Evolutionary conservation across 2,113 vertebrate genomes (phyloP), one percentile per base, ranked within the genome.

Genomic region (Gavia stellata): DNA sequence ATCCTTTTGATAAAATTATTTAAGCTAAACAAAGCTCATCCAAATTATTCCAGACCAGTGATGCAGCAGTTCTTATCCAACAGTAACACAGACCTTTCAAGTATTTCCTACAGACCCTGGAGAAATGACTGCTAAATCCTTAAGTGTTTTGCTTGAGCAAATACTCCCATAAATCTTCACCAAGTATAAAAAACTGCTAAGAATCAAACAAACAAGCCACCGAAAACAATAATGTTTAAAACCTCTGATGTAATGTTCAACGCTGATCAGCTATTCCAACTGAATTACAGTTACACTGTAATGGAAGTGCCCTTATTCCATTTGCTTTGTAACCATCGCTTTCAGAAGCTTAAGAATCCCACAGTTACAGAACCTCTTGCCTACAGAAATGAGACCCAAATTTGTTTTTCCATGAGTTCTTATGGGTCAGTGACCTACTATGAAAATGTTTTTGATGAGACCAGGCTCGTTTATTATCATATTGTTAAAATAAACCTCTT

Each of bases 401-500:
- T 94, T 93, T 97, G 94, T 95, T 97, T 97, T 96, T 97, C 92
- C 89, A 75, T 4, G 56, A 93, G 67, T 83, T 94, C 96, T 86
- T 96, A 86, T 38, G 73, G 96, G 95, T 97, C 96, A 95, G 34
- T 67, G 96, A 96, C 95, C 96, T 96, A 81, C 53, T 96, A 95
- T 36, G 83, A 97, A 97, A 97, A 95, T 71, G 94, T 96, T 97
- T 97, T 88, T 86, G 81, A 97, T 95, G 88, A 95, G 96, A 84
- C 81, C 86, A 80, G 72, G 86, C 93, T 52, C 9, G 29, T 95
- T 97, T 97, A 96, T 96, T 97, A 96, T 97, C 93, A 88, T 80
- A 92, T 94, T 96, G 95, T 92, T 96, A 97, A 96, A 97, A 96
- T 93, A 97, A 97, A 94, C 94, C 38, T 79, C 49, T 55, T 83